A percentile compares a stretch with the other conserved stretches of the same genome.
Evolutionary conservation across 2,113 vertebrate genomes (phyloP).

Genomic region (Mystacornis crossleyi): DNA sequence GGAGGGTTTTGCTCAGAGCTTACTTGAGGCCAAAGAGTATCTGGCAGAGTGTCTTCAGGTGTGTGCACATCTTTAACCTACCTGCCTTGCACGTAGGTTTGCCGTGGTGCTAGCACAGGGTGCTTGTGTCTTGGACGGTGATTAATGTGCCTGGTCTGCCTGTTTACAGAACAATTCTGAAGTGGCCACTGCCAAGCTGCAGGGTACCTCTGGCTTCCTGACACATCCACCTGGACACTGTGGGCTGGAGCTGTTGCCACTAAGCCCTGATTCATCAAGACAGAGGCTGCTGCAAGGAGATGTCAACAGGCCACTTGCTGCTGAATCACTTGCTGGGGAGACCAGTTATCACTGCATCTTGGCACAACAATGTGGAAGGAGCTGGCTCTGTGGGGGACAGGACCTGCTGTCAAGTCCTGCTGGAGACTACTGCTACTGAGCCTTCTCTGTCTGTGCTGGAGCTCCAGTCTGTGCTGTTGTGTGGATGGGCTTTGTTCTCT

Average conservation of each 20-base stretch:
- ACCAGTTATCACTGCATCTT: background rate
- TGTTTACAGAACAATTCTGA: constrained; percentile 45
- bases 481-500: constrained; percentile 6
- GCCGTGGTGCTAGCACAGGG: background rate
- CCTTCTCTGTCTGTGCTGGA: background rate
- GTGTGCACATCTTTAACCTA: background rate
- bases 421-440: background rate
- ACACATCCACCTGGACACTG: constrained; percentile 26
- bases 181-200: constrained; percentile 23
- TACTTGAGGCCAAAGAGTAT: background rate
- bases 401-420: background rate
- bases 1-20: background rate
- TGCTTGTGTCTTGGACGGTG: background rate
- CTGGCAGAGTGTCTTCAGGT: background rate
- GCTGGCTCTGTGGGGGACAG: background rate
- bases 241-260: constrained; percentile 36
- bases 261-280: background rate
- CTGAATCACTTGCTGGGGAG: constrained; percentile 6
- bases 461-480: background rate
- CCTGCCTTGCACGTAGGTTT: background rate
- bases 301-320: constrained; percentile 1
- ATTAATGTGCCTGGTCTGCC: constrained; percentile 39
- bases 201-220: constrained; percentile 31
- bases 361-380: background rate
- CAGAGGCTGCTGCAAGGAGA: constrained; percentile 32